A percentile compares a stretch with the other conserved stretches of the same genome.
These are phyloP conservation scores for Lepidurus arcticus DNA, from an alignment of 1,140 invertebrate genomes.

Conservation along the genomic window DNA sequence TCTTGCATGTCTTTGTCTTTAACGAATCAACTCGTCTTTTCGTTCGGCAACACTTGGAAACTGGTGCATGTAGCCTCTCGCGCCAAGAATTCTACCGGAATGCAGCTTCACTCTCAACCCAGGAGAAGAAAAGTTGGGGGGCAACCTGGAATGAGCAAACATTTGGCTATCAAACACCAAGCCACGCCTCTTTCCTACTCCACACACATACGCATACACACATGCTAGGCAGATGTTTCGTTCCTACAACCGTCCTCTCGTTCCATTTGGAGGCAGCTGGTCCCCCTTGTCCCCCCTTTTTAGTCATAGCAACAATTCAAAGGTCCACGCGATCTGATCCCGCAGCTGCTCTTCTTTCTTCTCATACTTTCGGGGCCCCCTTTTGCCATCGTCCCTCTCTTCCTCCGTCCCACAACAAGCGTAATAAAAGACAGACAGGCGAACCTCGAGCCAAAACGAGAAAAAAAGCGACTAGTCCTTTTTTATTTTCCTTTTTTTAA, in stretches of 20 bases:
- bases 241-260: conserved; percentile 12
- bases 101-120: background rate
- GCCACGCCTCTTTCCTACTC: conserved; percentile 2
- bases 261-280: background rate
- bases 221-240: conserved; percentile 11
- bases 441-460: background rate
- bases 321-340: background rate
- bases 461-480: too few relatives aligned
- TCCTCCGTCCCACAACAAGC: background rate
- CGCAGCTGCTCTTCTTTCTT: conserved; percentile 19
- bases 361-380: background rate
- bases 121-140: background rate
- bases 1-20: background rate
- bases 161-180: background rate
- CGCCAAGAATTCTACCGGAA: background rate
- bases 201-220: background rate
- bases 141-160: conserved; percentile 10
- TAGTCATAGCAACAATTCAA: conserved; percentile 9
- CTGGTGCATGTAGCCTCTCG: background rate
- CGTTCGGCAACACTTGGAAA: background rate
- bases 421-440: conserved; percentile 4
- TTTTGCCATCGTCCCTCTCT: background rate
- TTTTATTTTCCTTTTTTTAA: too few relatives aligned
- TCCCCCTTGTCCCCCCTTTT: background rate
- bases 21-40: background rate